These are phyloP conservation scores for Merluccius polli DNA, from an alignment of 2,797 vertebrate genomes.

Conservation along the genomic window DNA sequence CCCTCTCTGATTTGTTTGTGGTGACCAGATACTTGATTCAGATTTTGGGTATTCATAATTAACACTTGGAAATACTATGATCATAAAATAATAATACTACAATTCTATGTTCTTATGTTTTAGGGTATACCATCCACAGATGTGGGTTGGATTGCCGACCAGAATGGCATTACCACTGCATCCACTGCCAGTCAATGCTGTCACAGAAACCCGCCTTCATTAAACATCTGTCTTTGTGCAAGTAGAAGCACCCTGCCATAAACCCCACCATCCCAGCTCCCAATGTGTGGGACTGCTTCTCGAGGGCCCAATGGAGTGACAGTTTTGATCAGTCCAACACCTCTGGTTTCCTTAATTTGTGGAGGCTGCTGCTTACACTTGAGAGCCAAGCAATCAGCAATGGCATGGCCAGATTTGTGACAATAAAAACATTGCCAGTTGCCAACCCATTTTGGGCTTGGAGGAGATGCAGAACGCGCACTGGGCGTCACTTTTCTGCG, in stretches of 20 bases:
- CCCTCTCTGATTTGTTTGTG: slow-evolving; percentile 12
- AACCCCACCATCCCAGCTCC: slow-evolving; percentile 1
- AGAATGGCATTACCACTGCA: slow-evolving; percentile 19
- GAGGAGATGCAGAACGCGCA: too few relatives aligned
- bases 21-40: neutral
- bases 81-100: slow-evolving; percentile 3
- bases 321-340: too few relatives aligned
- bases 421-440: too few relatives aligned
- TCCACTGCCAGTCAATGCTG: slow-evolving; percentile 19
- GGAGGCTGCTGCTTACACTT: too few relatives aligned
- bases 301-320: too few relatives aligned
- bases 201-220: slow-evolving; percentile 11
- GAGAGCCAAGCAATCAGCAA: too few relatives aligned
- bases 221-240: slow-evolving; percentile 13
- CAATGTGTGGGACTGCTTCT: too few relatives aligned
- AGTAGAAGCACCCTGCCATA: slow-evolving; percentile 3
- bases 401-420: too few relatives aligned
- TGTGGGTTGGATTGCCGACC: slow-evolving; percentile 18
- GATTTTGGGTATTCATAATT: slow-evolving; percentile 5
- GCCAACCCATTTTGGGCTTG: too few relatives aligned
- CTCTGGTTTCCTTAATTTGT: too few relatives aligned
- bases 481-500: too few relatives aligned
- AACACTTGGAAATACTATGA: neutral
- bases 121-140: slow-evolving; percentile 23
- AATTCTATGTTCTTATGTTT: slow-evolving; percentile 10